Conservation (phyloP, 2,888 invertebrate species). For the Lacanobia oleracea region DNA sequence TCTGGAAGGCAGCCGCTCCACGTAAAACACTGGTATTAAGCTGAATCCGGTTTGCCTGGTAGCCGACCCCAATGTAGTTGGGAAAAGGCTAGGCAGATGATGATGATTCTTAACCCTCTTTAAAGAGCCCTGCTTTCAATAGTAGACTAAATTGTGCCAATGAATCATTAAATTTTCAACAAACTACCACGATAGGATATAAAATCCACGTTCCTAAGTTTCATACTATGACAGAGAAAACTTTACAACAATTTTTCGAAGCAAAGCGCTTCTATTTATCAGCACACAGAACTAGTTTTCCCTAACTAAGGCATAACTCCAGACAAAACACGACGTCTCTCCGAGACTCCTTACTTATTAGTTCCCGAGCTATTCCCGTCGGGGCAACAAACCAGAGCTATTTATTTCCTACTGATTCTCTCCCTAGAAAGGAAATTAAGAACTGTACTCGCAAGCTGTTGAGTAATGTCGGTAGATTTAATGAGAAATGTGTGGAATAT, state of each 20-base stretch:
- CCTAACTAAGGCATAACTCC: neutral
- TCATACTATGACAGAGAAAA: too few relatives aligned
- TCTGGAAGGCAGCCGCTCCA: too few relatives aligned
- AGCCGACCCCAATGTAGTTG: too few relatives aligned
- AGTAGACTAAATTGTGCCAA: too few relatives aligned
- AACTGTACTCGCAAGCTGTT: slow-evolving; percentile 22
- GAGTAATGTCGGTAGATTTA: slow-evolving; percentile 2
- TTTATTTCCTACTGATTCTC: slow-evolving; percentile 53
- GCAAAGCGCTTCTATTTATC: too few relatives aligned
- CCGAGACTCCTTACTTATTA: slow-evolving; percentile 24
- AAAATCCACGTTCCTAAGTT: neutral
- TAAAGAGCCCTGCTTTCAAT: too few relatives aligned
- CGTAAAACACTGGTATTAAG: too few relatives aligned
- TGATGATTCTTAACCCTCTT: too few relatives aligned
- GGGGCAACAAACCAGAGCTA: slow-evolving; percentile 49
- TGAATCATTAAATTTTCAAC: too few relatives aligned
- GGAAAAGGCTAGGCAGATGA: too few relatives aligned
- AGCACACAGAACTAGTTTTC: slow-evolving; percentile 7
- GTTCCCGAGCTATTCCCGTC: slow-evolving; percentile 57
- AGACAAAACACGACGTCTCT: slow-evolving; percentile 13
- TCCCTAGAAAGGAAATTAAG: slow-evolving; percentile 49
- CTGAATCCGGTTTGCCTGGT: too few relatives aligned
- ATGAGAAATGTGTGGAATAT: neutral
- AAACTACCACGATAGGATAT: neutral
- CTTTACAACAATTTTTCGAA: too few relatives aligned